These are phyloP conservation scores for Oophaga sylvatica DNA, from an alignment of 2,797 vertebrate genomes.

Conservation along the genomic window DNA sequence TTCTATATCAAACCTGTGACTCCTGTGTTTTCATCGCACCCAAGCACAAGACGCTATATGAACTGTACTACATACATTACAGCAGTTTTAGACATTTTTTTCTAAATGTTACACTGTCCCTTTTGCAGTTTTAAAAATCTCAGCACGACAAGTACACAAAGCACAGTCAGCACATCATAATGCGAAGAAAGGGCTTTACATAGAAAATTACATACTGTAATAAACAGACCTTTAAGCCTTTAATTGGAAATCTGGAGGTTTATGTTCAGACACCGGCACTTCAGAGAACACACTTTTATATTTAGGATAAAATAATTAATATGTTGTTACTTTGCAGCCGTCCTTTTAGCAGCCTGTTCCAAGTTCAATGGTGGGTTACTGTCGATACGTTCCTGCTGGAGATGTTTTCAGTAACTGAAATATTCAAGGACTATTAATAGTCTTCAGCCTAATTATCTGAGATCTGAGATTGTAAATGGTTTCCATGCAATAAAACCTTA, in stretches of 20 bases:
- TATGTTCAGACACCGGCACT: neutral
- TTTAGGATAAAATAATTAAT: slow-evolving; percentile 26
- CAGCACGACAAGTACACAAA: neutral
- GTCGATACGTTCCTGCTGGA: neutral
- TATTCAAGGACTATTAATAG: slow-evolving; percentile 9
- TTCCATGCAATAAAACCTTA: neutral
- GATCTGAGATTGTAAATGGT: neutral
- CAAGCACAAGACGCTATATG: too few species aligned
- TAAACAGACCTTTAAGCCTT: slow-evolving; percentile 21
- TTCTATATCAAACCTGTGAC: too few species aligned
- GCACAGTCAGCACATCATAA: slow-evolving; percentile 27
- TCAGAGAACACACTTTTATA: slow-evolving; percentile 8
- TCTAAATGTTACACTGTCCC: slow-evolving; percentile 1
- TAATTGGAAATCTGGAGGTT: slow-evolving; percentile 18
- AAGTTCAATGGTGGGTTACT: slow-evolving; percentile 2
- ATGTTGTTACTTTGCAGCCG: slow-evolving; percentile 13
- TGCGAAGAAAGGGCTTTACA: neutral
- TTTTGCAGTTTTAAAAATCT: slow-evolving; percentile 17
- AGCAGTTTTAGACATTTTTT: neutral
- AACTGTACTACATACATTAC: too few species aligned
- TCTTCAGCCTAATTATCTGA: neutral
- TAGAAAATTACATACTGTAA: slow-evolving; percentile 20
- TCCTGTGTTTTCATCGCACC: too few species aligned
- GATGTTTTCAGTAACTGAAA: neutral
- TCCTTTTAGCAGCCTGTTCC: neutral